Base-by-base conservation (phyloP, 2,797 vertebrate species). In the Sitta carolinensis region DNA sequence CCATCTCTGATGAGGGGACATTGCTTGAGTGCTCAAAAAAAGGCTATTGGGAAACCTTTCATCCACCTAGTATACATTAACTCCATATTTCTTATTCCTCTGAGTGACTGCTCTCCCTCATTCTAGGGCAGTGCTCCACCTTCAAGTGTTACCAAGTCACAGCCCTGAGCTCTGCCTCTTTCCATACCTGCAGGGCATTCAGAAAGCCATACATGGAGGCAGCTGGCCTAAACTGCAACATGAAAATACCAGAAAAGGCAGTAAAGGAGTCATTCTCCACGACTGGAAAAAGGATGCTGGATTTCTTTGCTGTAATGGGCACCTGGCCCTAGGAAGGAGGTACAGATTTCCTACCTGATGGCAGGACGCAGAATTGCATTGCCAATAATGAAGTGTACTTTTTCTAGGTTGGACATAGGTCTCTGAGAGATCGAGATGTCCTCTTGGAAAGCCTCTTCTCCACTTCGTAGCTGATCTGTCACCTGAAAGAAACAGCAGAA, bases 371-470 rank as follows among this genome's bases (percentile, higher is more conserved):
- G 96, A 52, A 99, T 99, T 91, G 97, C 99, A 12, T 98, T 99
- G 94, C 98, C 98, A 67, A 99, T 98, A 11, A 99, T 98, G 92
- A 99, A 98, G 96, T 99, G 99, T 38, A 99, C 98, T 97, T 99
- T 99, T 95, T 99, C 99, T 25, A 99, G 97, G 80, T 98, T 98
- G 32, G 98, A 98, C 98, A 99, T 98, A 11, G 99, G 98, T 40
- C 98, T 98, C 70, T 99, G 98, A 82, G 99, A 97, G 38, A 98
- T 97, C 0, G 97, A 97, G 55, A 92, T 97, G 16, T 99, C 98
- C n/a, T 96, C 97, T 9, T 95, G 92, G 81, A 98, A 97, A 13
- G 92, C 79, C 19, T 98, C 98, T 52, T 97, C 96, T 97, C 98
- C 97, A 91, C 8, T 82, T 95, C 18, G 98, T 90, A 90, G 97